Percentiles rank a stretch among this genome's conserved stretches.
phyloP scores from a whole-genome alignment of 2,888 invertebrate genomes.

The Lasioglossum oenotherae region DNA sequence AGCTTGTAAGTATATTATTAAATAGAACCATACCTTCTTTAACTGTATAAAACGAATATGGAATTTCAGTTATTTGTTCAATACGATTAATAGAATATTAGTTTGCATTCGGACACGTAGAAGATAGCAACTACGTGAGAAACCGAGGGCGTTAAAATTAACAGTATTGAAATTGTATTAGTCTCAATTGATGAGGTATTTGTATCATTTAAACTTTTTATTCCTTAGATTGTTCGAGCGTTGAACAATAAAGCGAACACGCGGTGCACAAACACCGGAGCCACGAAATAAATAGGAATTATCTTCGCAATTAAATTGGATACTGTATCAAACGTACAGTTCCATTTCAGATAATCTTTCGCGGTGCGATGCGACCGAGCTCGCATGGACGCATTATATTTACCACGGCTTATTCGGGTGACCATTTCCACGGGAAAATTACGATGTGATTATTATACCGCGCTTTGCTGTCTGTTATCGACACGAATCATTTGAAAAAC shows the following conservation, averaged over 20 bases:
- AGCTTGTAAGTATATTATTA: not conserved
- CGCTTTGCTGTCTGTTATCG: not conserved
- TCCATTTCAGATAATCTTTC: conserved; percentile 41
- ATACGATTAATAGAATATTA: not conserved
- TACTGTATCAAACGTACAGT: conserved; percentile 1
- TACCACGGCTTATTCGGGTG: not conserved
- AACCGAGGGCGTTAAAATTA: not conserved
- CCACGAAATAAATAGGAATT: not conserved
- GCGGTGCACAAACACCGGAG: not conserved
- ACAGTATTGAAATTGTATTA: not conserved
- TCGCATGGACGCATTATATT: not conserved
- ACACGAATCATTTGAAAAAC: not conserved
- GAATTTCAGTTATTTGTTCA: not conserved
- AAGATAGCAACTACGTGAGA: not conserved
- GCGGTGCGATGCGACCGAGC: not conserved
- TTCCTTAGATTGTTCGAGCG: not conserved
- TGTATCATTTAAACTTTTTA: not conserved
- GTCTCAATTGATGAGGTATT: not conserved
- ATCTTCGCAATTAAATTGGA: conserved; percentile 19
- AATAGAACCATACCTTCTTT: not conserved
- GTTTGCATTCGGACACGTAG: not conserved
- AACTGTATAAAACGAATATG: not conserved
- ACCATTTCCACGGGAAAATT: conserved; percentile 13
- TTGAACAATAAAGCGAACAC: not conserved
- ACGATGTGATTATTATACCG: not conserved